Evolutionary conservation across 2,113 vertebrate genomes (phyloP).

Genomic region (Ancistrus triradiatus): DNA sequence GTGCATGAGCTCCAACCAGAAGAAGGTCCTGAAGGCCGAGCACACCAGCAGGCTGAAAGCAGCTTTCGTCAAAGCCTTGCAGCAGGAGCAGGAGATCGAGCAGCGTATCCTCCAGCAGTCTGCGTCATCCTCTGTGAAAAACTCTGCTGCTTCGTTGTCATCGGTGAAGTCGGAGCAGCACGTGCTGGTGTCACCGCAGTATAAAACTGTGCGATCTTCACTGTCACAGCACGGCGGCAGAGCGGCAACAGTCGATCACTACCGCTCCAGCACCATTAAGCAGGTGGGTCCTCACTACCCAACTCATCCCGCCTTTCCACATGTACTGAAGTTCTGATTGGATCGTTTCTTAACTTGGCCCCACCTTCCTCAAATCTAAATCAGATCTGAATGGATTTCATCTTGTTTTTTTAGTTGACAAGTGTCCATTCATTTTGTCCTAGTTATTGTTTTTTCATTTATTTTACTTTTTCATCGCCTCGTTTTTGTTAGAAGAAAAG

Average conservation of each 20-base stretch:
- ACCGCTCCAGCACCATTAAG: constrained; percentile 81
- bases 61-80: constrained; percentile 95
- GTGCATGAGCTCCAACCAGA: constrained; percentile 96
- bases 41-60: constrained; percentile 94
- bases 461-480: too few relatives aligned
- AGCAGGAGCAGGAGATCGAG: constrained; percentile 97
- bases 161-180: constrained; percentile 62
- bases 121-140: constrained; percentile 52
- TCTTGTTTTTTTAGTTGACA: too few relatives aligned
- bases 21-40: constrained; percentile 91
- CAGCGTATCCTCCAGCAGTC: constrained; percentile 90
- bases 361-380: too few relatives aligned
- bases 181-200: constrained; percentile 65
- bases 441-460: too few relatives aligned
- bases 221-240: constrained; percentile 65
- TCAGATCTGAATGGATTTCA: too few relatives aligned
- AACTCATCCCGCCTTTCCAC: too few relatives aligned
- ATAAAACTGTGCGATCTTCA: constrained; percentile 66
- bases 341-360: too few relatives aligned
- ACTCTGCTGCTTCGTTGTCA: constrained; percentile 54
- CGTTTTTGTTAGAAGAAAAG: too few relatives aligned
- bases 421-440: too few relatives aligned
- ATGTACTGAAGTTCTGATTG: too few relatives aligned
- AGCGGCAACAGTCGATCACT: constrained; percentile 66
- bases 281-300: constrained; percentile 69